phyloP scores from a whole-genome alignment of 2,797 vertebrate genomes.

The Mus caroli region DNA sequence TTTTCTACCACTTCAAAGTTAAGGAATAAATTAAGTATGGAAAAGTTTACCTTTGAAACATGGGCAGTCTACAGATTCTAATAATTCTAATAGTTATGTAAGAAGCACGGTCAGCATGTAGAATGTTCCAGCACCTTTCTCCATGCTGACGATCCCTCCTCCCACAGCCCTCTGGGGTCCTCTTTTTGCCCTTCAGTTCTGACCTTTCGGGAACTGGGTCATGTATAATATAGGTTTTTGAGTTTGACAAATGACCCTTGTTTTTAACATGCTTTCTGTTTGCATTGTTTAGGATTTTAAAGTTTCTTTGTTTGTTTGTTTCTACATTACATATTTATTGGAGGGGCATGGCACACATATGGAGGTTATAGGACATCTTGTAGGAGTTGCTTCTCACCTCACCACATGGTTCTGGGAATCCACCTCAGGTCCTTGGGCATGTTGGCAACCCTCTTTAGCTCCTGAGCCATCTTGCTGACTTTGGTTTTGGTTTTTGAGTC shows the following conservation, averaged over 20 bases:
- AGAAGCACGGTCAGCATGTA: background rate
- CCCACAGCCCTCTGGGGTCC: background rate
- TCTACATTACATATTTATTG: background rate
- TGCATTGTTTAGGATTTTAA: background rate
- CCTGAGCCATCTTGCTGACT: no score
- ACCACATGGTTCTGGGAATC: background rate
- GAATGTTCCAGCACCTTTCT: background rate
- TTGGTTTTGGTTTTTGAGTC: background rate
- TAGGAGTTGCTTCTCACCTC: background rate
- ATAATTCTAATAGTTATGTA: background rate
- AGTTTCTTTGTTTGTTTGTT: background rate
- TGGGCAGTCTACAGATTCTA: background rate
- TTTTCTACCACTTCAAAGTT: background rate
- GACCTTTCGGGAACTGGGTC: constrained; percentile 8
- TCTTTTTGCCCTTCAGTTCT: constrained; percentile 11
- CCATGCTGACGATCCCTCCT: accelerated
- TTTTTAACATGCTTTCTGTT: background rate
- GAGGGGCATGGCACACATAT: background rate
- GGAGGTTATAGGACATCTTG: background rate
- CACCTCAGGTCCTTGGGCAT: background rate
- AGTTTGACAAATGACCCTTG: constrained; percentile 11
- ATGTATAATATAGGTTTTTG: background rate
- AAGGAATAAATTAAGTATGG: background rate
- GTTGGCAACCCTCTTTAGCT: background rate
- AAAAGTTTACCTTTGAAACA: background rate